These are phyloP conservation scores for Heliconius hortense DNA, from an alignment of 2,888 invertebrate genomes.

Conservation along the genomic window DNA sequence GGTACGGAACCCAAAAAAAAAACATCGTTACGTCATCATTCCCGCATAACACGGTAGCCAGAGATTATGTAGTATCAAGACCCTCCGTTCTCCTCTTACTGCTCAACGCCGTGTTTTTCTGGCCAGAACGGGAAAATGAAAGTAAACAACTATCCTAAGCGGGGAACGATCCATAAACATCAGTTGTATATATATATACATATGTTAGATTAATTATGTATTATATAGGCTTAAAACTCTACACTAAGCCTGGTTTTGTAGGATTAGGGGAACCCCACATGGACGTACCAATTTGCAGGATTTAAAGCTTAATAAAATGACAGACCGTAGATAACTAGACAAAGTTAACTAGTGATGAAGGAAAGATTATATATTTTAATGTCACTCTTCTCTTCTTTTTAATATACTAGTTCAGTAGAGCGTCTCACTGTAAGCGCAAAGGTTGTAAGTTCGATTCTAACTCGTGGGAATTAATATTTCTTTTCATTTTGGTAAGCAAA, in stretches of 20 bases:
- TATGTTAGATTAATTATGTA: background rate
- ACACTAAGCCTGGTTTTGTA: slow-evolving; percentile 18
- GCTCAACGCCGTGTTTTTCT: background rate
- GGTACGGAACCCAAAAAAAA: too few relatives aligned
- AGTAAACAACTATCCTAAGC: too few relatives aligned
- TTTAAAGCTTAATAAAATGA: slow-evolving; percentile 19
- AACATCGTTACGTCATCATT: too few relatives aligned
- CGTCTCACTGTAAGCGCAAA: background rate
- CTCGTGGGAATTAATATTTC: background rate
- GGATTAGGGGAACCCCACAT: slow-evolving; percentile 24
- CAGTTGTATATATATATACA: background rate
- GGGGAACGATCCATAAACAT: too few relatives aligned
- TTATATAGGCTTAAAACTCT: slow-evolving; percentile 8
- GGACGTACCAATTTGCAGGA: slow-evolving; percentile 30
- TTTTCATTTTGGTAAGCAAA: background rate
- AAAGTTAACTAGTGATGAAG: background rate
- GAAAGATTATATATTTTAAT: background rate
- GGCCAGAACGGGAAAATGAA: too few relatives aligned
- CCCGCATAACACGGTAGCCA: too few relatives aligned
- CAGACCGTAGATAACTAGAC: background rate
- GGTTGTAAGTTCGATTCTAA: background rate
- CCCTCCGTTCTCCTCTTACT: background rate
- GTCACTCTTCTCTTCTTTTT: too few relatives aligned
- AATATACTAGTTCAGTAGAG: background rate
- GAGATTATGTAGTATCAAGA: too few relatives aligned